Base-by-base conservation (phyloP, 2,888 invertebrate species). In the Sphecodes monilicornis region DNA sequence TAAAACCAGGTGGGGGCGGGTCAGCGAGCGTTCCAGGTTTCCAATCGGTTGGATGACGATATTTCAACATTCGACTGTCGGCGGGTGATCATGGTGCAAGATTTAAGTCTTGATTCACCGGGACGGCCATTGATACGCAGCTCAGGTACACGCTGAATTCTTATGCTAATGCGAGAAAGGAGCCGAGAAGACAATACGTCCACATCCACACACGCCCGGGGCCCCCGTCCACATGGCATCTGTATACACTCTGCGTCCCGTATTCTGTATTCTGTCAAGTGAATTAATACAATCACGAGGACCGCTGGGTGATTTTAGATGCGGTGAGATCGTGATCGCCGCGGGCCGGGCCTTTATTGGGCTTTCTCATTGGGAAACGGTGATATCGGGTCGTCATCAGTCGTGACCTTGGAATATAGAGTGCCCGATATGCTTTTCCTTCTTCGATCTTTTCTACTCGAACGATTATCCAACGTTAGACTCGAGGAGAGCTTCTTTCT, bases 161-260 rank as follows among this genome's bases (percentile, higher is more conserved):
- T 94, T 94, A 94, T 94, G 94, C 94, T 94, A 94, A 94, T 94
- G 93, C 94, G 94, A 94, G 94, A 94, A 94, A 94, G 94, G 94
- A 94, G 94, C 94, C 92, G 93, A 94, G 94, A 94, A 93, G 94
- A 94, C 94, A 93, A 94, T 94, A 93, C 90, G 84, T 90, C 90
- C 88, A 92, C 91, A 92, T 91, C 91, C 91, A 93, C 92, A 87
- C 89, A 50, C 50, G 10, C 50, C 22, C n/a, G 84, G 71, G 78
- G 36, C 57, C 81, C 78, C 72, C 85, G 84, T 70, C 74, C 79
- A 78, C 68, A 72, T 43, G 74, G 86, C 88, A 88, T 87, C 91
- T 91, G 88, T 90, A 90, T 91, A 87, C 89, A 88, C 89, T 82
- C 86, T 90, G 90, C 90, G 90, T 88, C 84, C 83, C 89, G 91